Evolutionary conservation across 2,797 vertebrate species (phyloP), one percentile per base, ranked within the genome.

Genomic region (Botia kubotai): DNA sequence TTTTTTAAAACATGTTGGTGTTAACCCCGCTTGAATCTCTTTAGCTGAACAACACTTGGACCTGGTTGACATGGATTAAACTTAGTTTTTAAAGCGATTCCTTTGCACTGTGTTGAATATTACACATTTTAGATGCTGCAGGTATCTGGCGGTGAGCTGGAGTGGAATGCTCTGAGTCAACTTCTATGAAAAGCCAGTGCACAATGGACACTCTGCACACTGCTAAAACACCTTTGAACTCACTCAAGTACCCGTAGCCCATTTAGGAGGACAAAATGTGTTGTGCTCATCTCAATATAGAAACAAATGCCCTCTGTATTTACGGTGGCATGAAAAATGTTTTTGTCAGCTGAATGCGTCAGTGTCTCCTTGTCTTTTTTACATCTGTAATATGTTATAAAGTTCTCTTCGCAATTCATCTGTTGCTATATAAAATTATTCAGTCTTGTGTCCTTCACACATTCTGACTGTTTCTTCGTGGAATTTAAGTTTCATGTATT

Each of bases 1-100:
- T 92, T 93, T 91, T 94, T 93, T 87, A 92, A 85, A 86, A 92
- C 89, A 88, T 88, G 84, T 90, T 86, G 88, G 91, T 91, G 91
- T 93, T 94, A 94, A 93, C 93, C 93, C 93, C 92, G 92, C 91
- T 93, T 94, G 91, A 92, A 87, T 94, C 92, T 94, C 93, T 93
- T 93, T 92, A 94, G 92, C 92, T 94, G 93, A 94, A 95, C 91
- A 92, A 93, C 93, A 93, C 92, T 94, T 92, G 89, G 87, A 57
- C 89, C 92, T 94, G 92, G 93, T 94, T 93, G 92, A 95, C 94
- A 94, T 94, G 94, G 93, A 94, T 94, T 95, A 94, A 95, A 94
- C 94, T 88, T 93, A 92, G 93, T 92, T 94, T 95, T 94, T 93
- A 94, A 94, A 94, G 94, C 89, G 92, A 94, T 94, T 94, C 93